phyloP scores from a whole-genome alignment of 2,888 invertebrate genomes.

The Hypercompe scribonia region DNA sequence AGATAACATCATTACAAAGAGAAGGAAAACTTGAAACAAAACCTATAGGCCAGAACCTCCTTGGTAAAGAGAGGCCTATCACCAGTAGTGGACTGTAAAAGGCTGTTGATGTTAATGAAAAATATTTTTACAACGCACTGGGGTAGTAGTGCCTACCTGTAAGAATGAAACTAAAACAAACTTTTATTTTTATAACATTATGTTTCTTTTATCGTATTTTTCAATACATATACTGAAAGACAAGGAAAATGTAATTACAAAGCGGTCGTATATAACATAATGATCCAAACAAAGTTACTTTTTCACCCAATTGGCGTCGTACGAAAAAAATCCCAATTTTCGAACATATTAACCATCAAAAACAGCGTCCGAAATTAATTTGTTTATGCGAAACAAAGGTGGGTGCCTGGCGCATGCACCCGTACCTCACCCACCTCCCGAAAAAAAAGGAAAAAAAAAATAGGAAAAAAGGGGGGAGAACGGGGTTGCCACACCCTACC shows the following conservation, averaged over 20 bases:
- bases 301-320: slow-evolving; percentile 51
- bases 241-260: slow-evolving; percentile 18
- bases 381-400: slow-evolving; percentile 87
- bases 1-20: no score
- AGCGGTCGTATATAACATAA: slow-evolving; percentile 23
- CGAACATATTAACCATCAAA: slow-evolving; percentile 84
- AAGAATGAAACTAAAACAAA: not conserved
- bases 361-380: slow-evolving; percentile 86
- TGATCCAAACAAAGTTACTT: slow-evolving; percentile 44
- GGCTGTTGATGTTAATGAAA: no score
- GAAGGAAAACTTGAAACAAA: no score
- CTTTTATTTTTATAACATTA: not conserved
- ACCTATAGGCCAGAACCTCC: no score
- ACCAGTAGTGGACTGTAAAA: no score
- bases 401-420: slow-evolving; percentile 85
- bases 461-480: slow-evolving; percentile 72
- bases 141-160: not conserved
- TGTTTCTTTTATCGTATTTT: not conserved
- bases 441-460: slow-evolving; percentile 78
- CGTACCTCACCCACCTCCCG: slow-evolving; percentile 83
- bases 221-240: slow-evolving; percentile 1
- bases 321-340: slow-evolving; percentile 68
- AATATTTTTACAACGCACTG: not conserved
- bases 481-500: slow-evolving; percentile 72
- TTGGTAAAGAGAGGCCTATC: no score